Percentiles rank a stretch among this genome's conserved stretches.
Evolutionary conservation across 2,888 invertebrate species (phyloP).

Genomic region (Cosmopolites sordidus): DNA sequence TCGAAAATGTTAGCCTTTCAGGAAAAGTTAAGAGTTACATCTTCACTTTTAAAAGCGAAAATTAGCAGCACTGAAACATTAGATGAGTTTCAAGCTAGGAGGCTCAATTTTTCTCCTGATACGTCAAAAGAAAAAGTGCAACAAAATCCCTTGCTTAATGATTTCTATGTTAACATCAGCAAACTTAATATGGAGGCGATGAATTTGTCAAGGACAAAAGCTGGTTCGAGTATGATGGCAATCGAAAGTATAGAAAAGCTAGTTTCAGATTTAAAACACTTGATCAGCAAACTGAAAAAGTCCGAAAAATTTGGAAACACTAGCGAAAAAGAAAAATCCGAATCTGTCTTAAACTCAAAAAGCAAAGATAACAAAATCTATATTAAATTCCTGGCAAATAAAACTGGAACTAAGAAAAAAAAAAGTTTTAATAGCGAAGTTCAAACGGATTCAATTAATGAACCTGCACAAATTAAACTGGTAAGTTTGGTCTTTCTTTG

Average conservation of each 20-base stretch:
- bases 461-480: too few species aligned
- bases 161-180: not conserved
- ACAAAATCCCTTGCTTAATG: not conserved
- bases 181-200: not conserved
- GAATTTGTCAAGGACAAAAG: not conserved
- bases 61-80: conserved; percentile 4
- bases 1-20: conserved; percentile 20
- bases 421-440: conserved; percentile 13
- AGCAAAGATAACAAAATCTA: conserved; percentile 25
- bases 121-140: not conserved
- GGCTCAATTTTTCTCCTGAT: too few species aligned
- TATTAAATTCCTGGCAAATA: conserved; percentile 27
- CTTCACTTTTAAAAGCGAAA: conserved; percentile 21
- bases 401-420: conserved; percentile 10
- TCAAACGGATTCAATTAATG: conserved; percentile 18
- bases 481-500: too few species aligned
- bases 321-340: not conserved
- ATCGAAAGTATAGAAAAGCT: not conserved
- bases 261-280: not conserved
- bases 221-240: not conserved
- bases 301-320: not conserved
- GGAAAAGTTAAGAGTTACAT: conserved; percentile 25
- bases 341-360: not conserved
- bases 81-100: too few species aligned
- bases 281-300: not conserved